Evolutionary conservation across 2,888 invertebrate genomes (phyloP), one percentile per base, ranked within the genome.

Genomic region (Rhamnusium bicolor): DNA sequence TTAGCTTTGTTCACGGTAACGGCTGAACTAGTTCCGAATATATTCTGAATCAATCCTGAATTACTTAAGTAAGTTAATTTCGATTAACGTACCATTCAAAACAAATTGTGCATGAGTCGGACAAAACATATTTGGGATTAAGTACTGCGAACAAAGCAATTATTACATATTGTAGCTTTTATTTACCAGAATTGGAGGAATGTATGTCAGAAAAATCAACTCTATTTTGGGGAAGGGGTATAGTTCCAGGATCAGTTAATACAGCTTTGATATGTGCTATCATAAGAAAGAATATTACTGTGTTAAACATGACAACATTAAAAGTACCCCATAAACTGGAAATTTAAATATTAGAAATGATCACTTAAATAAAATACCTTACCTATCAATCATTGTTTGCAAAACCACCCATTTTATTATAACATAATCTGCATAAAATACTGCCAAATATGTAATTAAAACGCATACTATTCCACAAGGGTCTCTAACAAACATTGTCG

Each of bases 401-500:
- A 95, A 88, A 77, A 96, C 92, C 78, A 96, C 93, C 94, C 96
- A 96, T 86, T 92, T 90, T 80, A 95, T 91, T 65, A 96, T 93
- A 71, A 95, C 96, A 89, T 96, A 96, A 88, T 96, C 96, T 27
- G 96, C 95, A 86, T 96, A 97, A 82, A 94, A 90, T 51, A 96
- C 91, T 62, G 95, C 94, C 61, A 91, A 87, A 86, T 96, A 96
- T 56, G 96, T 95, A 78, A 96, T 90, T 76, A 94, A 86, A 76
- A 96, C 91, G 87, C 96, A 96, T 77, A 93, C 91, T 81, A 96
- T 92, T 79, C 96, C 96, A 88, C 96, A 97, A 69, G 95, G 94
- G 90, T 96, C 96, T 84, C 90, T 91, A 71, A 95, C 91, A 86
- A 94, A 94, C 90, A 94, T 94, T 19, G 67, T 18, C 47, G 27